Percentiles rank a stretch among this genome's conserved stretches.
Conservation (phyloP, 1,140 invertebrate genomes). For the Micrasema minimum region DNA sequence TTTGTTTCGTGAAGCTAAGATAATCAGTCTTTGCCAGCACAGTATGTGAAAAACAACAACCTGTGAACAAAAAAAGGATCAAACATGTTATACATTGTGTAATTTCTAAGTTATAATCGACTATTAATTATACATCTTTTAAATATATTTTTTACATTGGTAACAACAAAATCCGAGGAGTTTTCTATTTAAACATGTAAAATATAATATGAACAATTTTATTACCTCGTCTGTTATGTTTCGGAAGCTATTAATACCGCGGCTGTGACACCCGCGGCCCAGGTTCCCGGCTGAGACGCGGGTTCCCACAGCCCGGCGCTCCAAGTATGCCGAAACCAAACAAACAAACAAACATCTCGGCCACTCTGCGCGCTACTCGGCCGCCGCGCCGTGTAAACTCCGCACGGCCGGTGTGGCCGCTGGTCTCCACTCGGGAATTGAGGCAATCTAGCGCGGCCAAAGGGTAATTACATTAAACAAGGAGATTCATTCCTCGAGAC, state of each 20-base stretch:
- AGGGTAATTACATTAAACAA: constrained; percentile 53
- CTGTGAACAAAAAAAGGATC: too few species aligned
- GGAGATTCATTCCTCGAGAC: constrained; percentile 16
- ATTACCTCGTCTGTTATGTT: too few species aligned
- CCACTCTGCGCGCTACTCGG: constrained; percentile 34
- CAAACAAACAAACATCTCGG: constrained; percentile 46
- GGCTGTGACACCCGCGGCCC: not conserved
- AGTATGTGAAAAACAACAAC: too few species aligned
- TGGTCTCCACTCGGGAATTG: constrained; percentile 42
- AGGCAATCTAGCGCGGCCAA: constrained; percentile 49
- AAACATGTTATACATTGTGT: too few species aligned
- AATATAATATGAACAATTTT: too few species aligned
- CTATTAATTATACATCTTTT: too few species aligned
- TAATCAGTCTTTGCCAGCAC: too few species aligned
- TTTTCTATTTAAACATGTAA: too few species aligned
- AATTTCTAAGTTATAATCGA: too few species aligned
- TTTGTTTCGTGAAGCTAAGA: too few species aligned
- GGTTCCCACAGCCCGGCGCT: constrained; percentile 46
- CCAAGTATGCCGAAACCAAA: constrained; percentile 42
- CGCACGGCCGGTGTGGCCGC: not conserved
- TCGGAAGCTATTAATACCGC: constrained; percentile 2
- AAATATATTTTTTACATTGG: too few species aligned
- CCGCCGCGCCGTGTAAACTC: constrained; percentile 34
- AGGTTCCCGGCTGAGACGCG: constrained; percentile 11
- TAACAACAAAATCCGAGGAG: too few species aligned